These are phyloP conservation scores for Lophotis ruficrista DNA, from an alignment of 2,113 vertebrate species.

Conservation along the genomic window DNA sequence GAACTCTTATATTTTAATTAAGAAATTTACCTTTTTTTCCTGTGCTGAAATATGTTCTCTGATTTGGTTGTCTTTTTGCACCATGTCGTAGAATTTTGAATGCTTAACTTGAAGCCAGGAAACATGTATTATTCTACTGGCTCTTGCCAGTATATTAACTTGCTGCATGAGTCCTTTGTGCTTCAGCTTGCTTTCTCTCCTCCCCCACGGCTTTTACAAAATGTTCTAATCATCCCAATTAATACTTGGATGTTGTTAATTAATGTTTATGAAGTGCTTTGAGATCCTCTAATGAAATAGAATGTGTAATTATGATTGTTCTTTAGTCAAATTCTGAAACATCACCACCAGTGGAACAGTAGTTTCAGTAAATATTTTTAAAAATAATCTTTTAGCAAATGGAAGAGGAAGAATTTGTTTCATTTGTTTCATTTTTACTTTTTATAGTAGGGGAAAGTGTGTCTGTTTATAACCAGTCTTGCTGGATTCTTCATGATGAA, in stretches of 20 bases:
- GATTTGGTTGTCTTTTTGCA: conserved; percentile 3
- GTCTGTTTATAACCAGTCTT: neutral
- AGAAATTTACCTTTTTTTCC: conserved; percentile 33
- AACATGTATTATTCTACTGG: neutral
- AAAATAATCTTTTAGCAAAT: neutral
- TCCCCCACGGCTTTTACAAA: conserved; percentile 17
- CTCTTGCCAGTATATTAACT: conserved; percentile 33
- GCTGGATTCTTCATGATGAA: neutral
- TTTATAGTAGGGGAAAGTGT: neutral
- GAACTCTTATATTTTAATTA: conserved; percentile 69
- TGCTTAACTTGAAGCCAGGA: neutral
- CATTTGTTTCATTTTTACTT: neutral
- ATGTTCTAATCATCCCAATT: conserved; percentile 49
- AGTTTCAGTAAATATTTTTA: neutral
- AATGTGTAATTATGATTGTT: conserved; percentile 35
- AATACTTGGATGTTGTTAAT: conserved; percentile 49
- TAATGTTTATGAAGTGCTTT: conserved; percentile 52
- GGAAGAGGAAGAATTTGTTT: neutral
- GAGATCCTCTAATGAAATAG: conserved; percentile 52
- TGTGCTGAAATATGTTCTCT: neutral
- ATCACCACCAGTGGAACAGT: neutral
- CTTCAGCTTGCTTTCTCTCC: conserved; percentile 13
- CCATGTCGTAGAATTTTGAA: conserved; percentile 1
- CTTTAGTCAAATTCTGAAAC: conserved; percentile 31
- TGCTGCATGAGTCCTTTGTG: conserved; percentile 13